These are phyloP conservation scores for Labeo calbasu DNA, from an alignment of 2,797 vertebrate genomes.

Conservation along the genomic window DNA sequence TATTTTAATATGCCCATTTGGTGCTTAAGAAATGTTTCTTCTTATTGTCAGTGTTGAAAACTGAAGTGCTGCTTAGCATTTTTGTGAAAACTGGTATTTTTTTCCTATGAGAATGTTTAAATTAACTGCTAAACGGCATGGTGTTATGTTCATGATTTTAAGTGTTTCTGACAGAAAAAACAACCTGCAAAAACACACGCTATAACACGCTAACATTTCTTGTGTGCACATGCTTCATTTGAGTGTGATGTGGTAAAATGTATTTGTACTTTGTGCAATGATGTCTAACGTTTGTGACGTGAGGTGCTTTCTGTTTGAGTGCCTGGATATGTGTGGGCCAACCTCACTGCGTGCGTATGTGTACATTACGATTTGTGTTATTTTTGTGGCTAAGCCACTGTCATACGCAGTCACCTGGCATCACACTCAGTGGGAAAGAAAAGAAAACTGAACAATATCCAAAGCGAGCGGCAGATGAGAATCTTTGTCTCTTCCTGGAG, in stretches of 20 bases:
- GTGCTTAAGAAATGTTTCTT: background rate
- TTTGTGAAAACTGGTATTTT: background rate
- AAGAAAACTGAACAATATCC: slow-evolving; percentile 83
- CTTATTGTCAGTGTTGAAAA: background rate
- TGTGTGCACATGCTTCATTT: background rate
- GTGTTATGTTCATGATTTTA: background rate
- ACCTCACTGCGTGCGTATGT: slow-evolving; percentile 50
- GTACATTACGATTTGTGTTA: slow-evolving; percentile 74
- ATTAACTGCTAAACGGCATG: background rate
- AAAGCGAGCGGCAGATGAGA: slow-evolving; percentile 83
- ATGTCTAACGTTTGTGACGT: slow-evolving; percentile 47
- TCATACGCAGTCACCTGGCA: slow-evolving; percentile 79
- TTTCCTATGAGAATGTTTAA: background rate
- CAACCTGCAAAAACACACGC: background rate
- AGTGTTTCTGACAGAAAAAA: background rate
- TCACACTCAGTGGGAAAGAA: slow-evolving; percentile 68
- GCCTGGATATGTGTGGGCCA: slow-evolving; percentile 44
- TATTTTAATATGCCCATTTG: background rate
- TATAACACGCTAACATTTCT: background rate
- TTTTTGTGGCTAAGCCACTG: slow-evolving; percentile 69
- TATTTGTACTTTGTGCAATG: slow-evolving; percentile 34
- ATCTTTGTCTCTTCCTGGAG: slow-evolving; percentile 85
- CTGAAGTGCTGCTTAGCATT: background rate
- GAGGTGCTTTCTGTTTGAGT: slow-evolving; percentile 18
- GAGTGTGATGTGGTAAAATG: slow-evolving; percentile 34